Conservation (phyloP, 2,888 invertebrate genomes). For the Athalia rosae region DNA sequence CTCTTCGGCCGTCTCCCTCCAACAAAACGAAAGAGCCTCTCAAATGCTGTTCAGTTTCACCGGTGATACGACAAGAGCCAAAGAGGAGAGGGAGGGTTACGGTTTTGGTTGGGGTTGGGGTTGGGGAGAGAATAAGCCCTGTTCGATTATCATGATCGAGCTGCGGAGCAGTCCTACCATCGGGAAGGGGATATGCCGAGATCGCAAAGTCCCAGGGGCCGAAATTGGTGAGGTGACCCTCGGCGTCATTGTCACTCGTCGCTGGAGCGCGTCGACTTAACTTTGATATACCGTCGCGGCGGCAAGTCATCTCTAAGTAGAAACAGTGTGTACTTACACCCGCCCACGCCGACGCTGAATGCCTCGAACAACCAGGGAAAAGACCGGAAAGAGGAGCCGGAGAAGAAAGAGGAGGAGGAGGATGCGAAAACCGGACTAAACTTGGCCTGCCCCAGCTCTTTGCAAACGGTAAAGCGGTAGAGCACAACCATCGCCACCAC, state of each 20-base stretch:
- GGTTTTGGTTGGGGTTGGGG: background rate
- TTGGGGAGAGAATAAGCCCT: constrained; percentile 15
- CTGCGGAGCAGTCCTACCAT: constrained; percentile 2
- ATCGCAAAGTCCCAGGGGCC: constrained; percentile 28
- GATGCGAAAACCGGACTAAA: constrained; percentile 3
- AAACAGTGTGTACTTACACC: background rate
- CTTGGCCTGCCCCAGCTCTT: constrained; percentile 20
- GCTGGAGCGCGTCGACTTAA: constrained; percentile 16
- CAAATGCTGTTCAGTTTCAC: constrained; percentile 32
- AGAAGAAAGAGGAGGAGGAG: background rate
- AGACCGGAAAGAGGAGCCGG: background rate
- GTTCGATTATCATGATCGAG: constrained; percentile 35
- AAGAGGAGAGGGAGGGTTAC: background rate
- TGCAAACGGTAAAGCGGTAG: constrained; percentile 15
- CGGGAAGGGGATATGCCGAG: constrained; percentile 4
- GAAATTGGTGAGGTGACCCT: constrained; percentile 34
- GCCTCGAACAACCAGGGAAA: constrained; percentile 17
- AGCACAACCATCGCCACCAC: background rate
- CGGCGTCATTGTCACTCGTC: constrained; percentile 23
- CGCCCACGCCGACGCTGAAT: background rate
- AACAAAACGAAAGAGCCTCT: constrained; percentile 35
- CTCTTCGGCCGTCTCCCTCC: background rate
- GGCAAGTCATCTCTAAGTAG: constrained; percentile 36
- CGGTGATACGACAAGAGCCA: constrained; percentile 24
- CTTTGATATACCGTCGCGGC: constrained; percentile 6